These are phyloP conservation scores for Trachelus troglodyta DNA, from an alignment of 2,888 invertebrate genomes.

Conservation along the genomic window DNA sequence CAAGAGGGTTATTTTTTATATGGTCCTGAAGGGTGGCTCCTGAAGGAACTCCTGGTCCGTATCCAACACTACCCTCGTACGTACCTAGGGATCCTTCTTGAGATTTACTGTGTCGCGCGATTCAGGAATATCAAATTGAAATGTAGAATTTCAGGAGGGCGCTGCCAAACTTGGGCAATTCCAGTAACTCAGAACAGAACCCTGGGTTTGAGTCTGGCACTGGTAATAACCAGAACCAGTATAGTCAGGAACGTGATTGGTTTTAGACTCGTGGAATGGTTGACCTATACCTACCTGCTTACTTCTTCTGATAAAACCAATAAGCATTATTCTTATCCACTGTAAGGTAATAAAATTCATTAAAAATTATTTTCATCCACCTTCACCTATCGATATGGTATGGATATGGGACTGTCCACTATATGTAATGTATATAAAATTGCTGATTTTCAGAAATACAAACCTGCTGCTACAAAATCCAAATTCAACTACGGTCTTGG, in stretches of 20 bases:
- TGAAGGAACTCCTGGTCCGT: no score
- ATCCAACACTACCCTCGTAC: neutral
- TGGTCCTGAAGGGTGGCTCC: no score
- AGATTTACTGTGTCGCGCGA: constrained; percentile 43
- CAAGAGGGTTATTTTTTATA: no score
- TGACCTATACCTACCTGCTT: constrained; percentile 27
- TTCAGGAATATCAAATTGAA: constrained; percentile 52
- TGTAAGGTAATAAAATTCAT: no score
- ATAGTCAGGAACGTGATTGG: constrained; percentile 35
- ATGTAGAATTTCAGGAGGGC: constrained; percentile 26
- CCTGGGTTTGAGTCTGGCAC: neutral
- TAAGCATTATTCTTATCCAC: neutral
- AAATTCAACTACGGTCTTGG: no score
- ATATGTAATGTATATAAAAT: no score
- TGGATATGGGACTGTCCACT: no score
- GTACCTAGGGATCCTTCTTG: constrained; percentile 17
- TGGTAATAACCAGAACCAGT: constrained; percentile 34
- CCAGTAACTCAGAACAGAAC: constrained; percentile 16
- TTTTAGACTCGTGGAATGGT: constrained; percentile 36
- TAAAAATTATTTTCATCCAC: no score
- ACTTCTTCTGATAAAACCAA: no score
- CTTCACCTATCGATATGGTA: no score
- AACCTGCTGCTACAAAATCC: no score
- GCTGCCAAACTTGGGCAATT: constrained; percentile 23
- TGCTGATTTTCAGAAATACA: no score